phyloP scores from a whole-genome alignment of 2,888 invertebrate genomes.

The Mythimna albipuncta region DNA sequence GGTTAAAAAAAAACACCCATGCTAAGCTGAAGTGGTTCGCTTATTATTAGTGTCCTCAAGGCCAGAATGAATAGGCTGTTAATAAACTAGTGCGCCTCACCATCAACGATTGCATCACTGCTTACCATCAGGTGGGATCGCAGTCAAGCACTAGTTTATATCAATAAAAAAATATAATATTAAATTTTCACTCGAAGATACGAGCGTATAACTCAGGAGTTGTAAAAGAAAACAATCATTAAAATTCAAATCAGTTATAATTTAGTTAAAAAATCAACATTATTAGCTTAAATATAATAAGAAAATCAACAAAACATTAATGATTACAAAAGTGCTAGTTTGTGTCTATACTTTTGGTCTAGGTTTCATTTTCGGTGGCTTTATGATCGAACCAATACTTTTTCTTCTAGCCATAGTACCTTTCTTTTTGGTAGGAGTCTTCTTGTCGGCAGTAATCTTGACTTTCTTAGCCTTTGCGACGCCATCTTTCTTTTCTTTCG shows the following conservation, averaged over 20 bases:
- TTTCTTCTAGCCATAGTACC: constrained; percentile 73
- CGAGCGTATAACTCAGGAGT: too few relatives aligned
- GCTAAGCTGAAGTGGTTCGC: too few relatives aligned
- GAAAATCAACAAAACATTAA: constrained; percentile 18
- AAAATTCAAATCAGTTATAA: constrained; percentile 6
- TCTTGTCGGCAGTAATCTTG: constrained; percentile 54
- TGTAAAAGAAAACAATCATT: constrained; percentile 8
- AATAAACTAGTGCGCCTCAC: too few relatives aligned
- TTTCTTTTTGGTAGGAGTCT: constrained; percentile 77
- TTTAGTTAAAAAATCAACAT: constrained; percentile 14
- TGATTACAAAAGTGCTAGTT: background rate
- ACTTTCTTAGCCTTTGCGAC: constrained; percentile 46
- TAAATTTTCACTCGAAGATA: too few relatives aligned
- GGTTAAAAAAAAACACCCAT: too few relatives aligned
- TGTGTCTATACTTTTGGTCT: constrained; percentile 57
- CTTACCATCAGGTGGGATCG: too few relatives aligned
- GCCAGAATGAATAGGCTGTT: too few relatives aligned
- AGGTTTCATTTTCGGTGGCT: constrained; percentile 86
- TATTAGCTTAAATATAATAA: constrained; percentile 14
- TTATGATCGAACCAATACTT: constrained; percentile 83
- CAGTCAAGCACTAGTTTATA: too few relatives aligned
- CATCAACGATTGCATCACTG: too few relatives aligned
- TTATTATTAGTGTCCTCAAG: too few relatives aligned
- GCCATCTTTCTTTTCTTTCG: constrained; percentile 48
- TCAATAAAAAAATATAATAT: too few relatives aligned